Conservation (phyloP, 2,888 invertebrate species). For the Timema podura region DNA sequence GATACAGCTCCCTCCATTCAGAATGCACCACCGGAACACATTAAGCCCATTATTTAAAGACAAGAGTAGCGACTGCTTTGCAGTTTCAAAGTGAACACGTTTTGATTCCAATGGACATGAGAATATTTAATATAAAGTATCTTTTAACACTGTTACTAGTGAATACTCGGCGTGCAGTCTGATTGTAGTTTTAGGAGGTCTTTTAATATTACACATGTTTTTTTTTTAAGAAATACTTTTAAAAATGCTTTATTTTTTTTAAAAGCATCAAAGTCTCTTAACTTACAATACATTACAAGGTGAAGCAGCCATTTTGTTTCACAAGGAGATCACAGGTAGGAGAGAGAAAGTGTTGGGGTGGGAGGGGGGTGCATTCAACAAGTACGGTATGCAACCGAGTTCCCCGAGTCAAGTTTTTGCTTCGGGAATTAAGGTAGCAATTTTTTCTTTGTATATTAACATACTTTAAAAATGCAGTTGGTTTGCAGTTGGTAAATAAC, state of each 20-base stretch:
- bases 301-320: slow-evolving; percentile 25
- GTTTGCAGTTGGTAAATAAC: slow-evolving; percentile 12
- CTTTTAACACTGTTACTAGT: slow-evolving; percentile 21
- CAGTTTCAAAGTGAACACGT: slow-evolving; percentile 38
- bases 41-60: no score
- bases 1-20: no score
- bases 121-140: slow-evolving; percentile 22
- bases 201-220: slow-evolving; percentile 16
- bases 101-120: slow-evolving; percentile 29
- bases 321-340: slow-evolving; percentile 43
- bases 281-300: slow-evolving; percentile 13
- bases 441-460: slow-evolving; percentile 14
- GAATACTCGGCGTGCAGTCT: slow-evolving; percentile 51
- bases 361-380: no score
- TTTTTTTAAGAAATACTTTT: slow-evolving; percentile 7
- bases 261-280: no score
- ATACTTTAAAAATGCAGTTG: no score
- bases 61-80: no score
- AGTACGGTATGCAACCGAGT: no score
- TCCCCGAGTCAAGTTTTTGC: no score
- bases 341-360: slow-evolving; percentile 17
- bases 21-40: no score
- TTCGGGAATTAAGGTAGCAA: slow-evolving; percentile 8
- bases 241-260: slow-evolving; percentile 6
- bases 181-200: slow-evolving; percentile 44